Base-by-base conservation (phyloP, 1,140 invertebrate species). In the Heliconius hewitsoni region DNA sequence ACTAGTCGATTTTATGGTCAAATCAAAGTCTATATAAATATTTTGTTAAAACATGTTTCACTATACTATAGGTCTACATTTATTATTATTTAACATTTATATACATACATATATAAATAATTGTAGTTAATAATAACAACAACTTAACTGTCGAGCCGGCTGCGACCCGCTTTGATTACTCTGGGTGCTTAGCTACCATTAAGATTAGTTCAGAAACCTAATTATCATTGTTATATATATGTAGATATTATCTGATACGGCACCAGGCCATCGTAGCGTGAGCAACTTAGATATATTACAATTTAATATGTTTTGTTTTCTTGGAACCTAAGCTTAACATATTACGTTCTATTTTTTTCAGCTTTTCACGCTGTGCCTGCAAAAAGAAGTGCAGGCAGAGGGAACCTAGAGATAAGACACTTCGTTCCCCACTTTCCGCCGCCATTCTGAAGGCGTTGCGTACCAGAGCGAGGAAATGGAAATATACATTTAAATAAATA, bases 91-190 rank as follows among this genome's bases (percentile, higher is more conserved):
- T 11, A 2, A 60, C 18, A 66, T 66, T 75, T 60, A 75, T 60
- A 66, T 55, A 34, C 71, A 27, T 42, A 37, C 71, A 46, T 75
- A 75, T n/a, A 76, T 76, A 11, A 34, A 34, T 75, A 81, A 78
- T 74, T 81, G 60, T 55, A 79, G 52, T 57, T 78, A 57, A 81
- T 81, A 78, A 78, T 70, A 72, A 72, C 66, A 81, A 81, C 78
- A 34, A 78, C 52, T 46, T 81, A 81, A 81, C 78, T 78, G 77
- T 66, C 60, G 42, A 72, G 73, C 30, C 70, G 66, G 66, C 73
- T 78, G 60, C 60, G 76, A 75, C 80, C 72, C 34, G 77, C 73
- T 78, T 78, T 78, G 76, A 81, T 81, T 74, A 55, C 79, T 81
- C 39, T 34, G 70, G 73, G 13, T 72, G 71, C 71, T 71, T 70